These are phyloP conservation scores for Nematolebias whitei DNA, from an alignment of 2,113 vertebrate species.

Conservation along the genomic window DNA sequence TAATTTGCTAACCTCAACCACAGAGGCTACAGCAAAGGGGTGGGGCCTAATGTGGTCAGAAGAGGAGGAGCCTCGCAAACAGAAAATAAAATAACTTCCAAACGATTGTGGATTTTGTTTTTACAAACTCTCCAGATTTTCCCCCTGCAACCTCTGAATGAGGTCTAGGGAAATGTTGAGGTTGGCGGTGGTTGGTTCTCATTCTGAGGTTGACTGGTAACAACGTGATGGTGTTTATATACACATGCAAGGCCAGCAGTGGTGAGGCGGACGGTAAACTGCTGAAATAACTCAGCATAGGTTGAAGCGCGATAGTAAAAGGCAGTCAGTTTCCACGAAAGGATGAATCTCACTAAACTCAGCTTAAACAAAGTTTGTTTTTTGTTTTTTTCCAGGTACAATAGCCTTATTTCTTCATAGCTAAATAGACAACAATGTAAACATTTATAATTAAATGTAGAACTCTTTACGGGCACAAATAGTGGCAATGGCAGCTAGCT, in stretches of 20 bases:
- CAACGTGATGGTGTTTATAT: conserved; percentile 50
- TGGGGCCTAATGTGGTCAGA: conserved; percentile 57
- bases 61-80: conserved; percentile 51
- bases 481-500: too few species aligned
- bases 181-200: conserved; percentile 38
- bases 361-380: too few species aligned
- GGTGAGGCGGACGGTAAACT: conserved; percentile 42
- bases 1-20: conserved; percentile 78
- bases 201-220: conserved; percentile 48
- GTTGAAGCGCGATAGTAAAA: conserved; percentile 38
- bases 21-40: conserved; percentile 39
- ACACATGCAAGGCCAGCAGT: conserved; percentile 23
- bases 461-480: too few species aligned
- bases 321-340: neutral
- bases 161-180: conserved; percentile 55
- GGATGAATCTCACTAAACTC: too few species aligned
- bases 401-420: too few species aligned
- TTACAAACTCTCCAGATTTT: conserved; percentile 60
- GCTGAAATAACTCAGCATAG: conserved; percentile 51
- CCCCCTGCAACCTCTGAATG: conserved; percentile 45
- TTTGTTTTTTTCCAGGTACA: too few species aligned
- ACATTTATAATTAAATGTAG: too few species aligned
- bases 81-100: conserved; percentile 55
- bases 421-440: too few species aligned
- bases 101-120: conserved; percentile 67